Conservation (phyloP, 1,140 invertebrate species). For the Atta colombica region DNA sequence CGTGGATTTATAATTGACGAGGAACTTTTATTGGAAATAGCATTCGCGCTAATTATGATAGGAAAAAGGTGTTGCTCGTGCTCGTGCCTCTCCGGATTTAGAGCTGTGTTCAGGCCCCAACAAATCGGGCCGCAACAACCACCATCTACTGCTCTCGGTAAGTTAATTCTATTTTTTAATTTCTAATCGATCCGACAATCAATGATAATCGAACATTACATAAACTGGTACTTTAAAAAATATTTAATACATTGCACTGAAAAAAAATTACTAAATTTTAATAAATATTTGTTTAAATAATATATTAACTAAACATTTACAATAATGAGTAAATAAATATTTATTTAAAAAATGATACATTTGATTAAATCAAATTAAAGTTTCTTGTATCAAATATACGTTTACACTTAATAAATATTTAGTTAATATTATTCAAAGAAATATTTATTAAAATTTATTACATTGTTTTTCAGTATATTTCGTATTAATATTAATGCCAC, state of each 20-base stretch:
- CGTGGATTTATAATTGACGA: neutral
- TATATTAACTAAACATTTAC: too few species aligned
- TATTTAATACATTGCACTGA: too few species aligned
- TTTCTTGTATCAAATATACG: too few species aligned
- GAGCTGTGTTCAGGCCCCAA: constrained; percentile 60
- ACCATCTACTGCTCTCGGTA: constrained; percentile 50
- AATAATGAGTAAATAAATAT: too few species aligned
- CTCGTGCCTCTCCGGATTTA: constrained; percentile 61
- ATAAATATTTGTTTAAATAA: too few species aligned
- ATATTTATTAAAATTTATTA: too few species aligned
- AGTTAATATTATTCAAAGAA: too few species aligned
- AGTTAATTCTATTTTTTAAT: constrained; percentile 12
- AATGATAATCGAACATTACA: neutral
- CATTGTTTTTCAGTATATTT: neutral
- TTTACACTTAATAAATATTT: too few species aligned
- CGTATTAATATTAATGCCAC: neutral
- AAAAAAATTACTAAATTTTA: too few species aligned
- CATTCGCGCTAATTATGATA: neutral
- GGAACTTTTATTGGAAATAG: neutral
- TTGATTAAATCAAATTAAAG: too few species aligned
- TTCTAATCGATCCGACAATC: neutral
- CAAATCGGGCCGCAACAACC: constrained; percentile 64
- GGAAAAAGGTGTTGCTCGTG: constrained; percentile 53
- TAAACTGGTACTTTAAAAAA: neutral
- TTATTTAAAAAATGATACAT: too few species aligned